phyloP scores from a whole-genome alignment of 2,113 vertebrate species.

The Petromus typicus region DNA sequence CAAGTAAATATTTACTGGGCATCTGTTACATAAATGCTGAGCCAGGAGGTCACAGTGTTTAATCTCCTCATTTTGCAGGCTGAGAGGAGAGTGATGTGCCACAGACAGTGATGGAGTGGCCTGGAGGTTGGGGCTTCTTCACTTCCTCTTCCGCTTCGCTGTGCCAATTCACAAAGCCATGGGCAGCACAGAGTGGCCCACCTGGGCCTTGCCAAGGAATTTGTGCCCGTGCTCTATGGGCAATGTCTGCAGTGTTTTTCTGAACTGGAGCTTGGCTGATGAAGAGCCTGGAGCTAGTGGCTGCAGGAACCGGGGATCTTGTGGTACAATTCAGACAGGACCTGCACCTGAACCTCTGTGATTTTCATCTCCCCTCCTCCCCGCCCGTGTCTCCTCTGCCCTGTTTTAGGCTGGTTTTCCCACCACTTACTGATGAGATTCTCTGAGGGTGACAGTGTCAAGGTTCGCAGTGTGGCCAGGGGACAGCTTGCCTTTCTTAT shows the following conservation, averaged over 20 bases:
- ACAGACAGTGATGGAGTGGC: neutral
- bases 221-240: neutral
- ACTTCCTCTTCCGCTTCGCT: neutral
- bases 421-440: neutral
- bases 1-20: neutral
- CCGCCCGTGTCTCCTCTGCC: neutral
- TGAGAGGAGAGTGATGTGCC: neutral
- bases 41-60: neutral
- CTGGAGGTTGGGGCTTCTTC: neutral
- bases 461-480: rapidly evolving
- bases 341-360: neutral
- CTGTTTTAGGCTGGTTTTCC: neutral
- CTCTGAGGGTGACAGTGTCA: neutral
- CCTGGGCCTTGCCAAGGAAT: neutral
- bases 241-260: neutral
- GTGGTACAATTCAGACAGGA: neutral
- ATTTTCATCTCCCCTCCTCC: neutral
- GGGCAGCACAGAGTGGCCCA: neutral
- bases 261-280: neutral
- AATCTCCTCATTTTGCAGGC: neutral
- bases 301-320: neutral
- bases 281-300: neutral
- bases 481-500: neutral
- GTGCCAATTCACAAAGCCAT: no score
- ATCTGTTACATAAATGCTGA: neutral